Percentiles rank a stretch among this genome's conserved stretches.
Evolutionary conservation across 2,888 invertebrate genomes (phyloP).

Genomic region (Epiblema foenella): DNA sequence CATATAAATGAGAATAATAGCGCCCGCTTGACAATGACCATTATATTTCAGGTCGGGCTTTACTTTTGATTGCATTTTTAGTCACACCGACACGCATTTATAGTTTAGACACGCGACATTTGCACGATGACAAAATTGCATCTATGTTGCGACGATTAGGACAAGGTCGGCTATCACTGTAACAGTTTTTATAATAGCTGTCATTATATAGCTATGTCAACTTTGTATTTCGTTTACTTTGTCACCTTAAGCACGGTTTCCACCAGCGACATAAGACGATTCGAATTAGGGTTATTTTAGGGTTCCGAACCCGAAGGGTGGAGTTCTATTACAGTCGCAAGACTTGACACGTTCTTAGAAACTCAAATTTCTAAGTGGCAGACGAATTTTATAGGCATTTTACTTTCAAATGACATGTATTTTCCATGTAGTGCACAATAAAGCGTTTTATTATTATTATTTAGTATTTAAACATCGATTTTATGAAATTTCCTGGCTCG

Average conservation of each 20-base stretch:
- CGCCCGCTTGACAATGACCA: too few species aligned
- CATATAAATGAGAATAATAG: too few species aligned
- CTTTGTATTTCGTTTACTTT: constrained; percentile 21
- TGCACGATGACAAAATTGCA: constrained; percentile 30
- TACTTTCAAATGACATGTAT: neutral
- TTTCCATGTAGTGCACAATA: too few species aligned
- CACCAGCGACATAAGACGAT: neutral
- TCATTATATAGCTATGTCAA: constrained; percentile 22
- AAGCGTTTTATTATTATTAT: too few species aligned
- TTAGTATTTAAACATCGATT: too few species aligned
- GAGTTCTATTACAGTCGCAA: too few species aligned
- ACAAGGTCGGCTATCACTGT: constrained; percentile 19
- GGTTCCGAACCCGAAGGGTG: too few species aligned
- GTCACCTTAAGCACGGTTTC: neutral
- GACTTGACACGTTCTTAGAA: too few species aligned
- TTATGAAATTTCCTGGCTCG: neutral
- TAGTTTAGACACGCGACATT: constrained; percentile 24
- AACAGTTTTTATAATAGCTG: constrained; percentile 28
- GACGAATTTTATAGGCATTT: too few species aligned
- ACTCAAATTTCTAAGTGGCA: too few species aligned
- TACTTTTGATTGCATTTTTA: constrained; percentile 6
- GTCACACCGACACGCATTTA: constrained; percentile 7
- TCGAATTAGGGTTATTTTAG: neutral
- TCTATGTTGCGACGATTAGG: constrained; percentile 13
- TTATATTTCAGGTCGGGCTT: too few species aligned